A percentile compares a stretch with the other conserved stretches of the same genome.
phyloP scores from a whole-genome alignment of 2,113 vertebrate genomes.

The Tragelaphus scriptus region DNA sequence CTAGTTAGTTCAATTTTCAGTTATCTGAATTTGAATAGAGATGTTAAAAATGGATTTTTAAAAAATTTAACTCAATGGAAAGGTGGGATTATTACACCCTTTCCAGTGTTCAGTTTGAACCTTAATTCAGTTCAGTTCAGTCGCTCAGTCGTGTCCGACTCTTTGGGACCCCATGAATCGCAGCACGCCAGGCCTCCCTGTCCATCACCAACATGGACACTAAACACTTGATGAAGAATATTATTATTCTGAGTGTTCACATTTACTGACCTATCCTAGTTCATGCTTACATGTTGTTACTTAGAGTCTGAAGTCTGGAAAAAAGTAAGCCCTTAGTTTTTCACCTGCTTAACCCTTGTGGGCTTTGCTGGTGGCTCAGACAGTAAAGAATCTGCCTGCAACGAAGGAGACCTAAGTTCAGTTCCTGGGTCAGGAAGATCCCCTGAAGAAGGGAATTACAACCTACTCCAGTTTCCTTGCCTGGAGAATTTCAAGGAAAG shows the following conservation, averaged over 20 bases:
- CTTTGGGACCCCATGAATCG: no score
- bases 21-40: not conserved
- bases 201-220: not conserved
- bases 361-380: not conserved
- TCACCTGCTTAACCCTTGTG: not conserved
- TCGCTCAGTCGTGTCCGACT: no score
- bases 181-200: no score
- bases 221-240: not conserved
- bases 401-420: not conserved
- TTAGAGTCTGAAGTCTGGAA: not conserved
- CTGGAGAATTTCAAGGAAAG: not conserved
- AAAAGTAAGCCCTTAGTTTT: not conserved
- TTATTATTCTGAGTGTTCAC: not conserved
- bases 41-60: not conserved
- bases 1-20: not conserved
- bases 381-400: not conserved
- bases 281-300: not conserved
- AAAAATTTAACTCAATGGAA: not conserved
- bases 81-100: not conserved
- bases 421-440: not conserved
- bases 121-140: not conserved
- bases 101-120: not conserved
- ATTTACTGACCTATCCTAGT: not conserved
- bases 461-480: not conserved
- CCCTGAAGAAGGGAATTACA: not conserved